These are phyloP conservation scores for Sula dactylatra DNA, from an alignment of 2,113 vertebrate genomes.

Conservation along the genomic window DNA sequence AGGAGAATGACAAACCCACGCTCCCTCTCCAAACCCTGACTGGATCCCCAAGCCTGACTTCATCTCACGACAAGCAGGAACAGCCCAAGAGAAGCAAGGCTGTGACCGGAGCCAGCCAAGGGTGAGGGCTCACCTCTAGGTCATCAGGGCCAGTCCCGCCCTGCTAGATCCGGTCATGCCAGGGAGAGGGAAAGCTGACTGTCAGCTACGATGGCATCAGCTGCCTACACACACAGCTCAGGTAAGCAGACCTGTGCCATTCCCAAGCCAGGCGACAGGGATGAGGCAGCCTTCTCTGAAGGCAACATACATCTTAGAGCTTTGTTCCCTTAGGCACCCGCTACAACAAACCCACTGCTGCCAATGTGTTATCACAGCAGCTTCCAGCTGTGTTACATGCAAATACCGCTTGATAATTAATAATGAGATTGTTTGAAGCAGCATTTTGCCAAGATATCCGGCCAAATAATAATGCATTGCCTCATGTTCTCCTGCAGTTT, in stretches of 20 bases:
- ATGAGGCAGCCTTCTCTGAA: background rate
- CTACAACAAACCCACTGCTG: background rate
- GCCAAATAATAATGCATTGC: background rate
- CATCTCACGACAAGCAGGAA: background rate
- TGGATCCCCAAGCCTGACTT: background rate
- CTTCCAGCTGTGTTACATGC: background rate
- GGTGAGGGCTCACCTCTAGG: background rate
- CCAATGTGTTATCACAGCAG: background rate
- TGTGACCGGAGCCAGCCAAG: background rate
- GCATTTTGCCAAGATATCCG: background rate
- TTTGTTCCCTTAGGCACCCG: accelerated
- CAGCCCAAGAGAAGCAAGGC: background rate
- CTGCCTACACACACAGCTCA: accelerated
- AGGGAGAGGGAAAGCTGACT: background rate
- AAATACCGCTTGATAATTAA: background rate
- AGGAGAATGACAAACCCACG: background rate
- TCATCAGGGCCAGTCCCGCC: background rate
- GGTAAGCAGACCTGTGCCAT: background rate
- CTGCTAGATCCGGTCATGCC: accelerated
- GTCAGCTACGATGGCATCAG: background rate
- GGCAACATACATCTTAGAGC: background rate
- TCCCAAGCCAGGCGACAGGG: background rate
- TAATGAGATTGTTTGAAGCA: background rate
- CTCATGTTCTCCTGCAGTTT: background rate
- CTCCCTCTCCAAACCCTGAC: background rate